Conservation (phyloP, 2,888 invertebrate species). For the Ochlodes sylvanus region DNA sequence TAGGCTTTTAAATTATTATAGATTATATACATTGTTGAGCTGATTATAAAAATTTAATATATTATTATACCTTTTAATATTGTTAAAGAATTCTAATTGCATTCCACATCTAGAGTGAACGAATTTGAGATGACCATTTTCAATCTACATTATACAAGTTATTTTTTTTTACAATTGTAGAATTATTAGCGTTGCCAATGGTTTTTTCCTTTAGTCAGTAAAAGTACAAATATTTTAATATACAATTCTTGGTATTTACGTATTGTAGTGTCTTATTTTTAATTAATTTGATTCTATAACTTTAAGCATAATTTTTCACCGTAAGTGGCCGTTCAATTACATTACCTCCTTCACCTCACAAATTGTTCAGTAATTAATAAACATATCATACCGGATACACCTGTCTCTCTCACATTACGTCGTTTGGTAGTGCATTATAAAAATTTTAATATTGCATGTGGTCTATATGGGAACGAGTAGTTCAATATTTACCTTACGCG, state of each 20-base stretch:
- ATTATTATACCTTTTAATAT: conserved; percentile 86
- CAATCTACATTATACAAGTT: conserved; percentile 84
- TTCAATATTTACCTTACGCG: conserved; percentile 8
- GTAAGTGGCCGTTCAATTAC: conserved; percentile 76
- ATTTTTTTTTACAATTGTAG: conserved; percentile 83
- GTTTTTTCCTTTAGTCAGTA: conserved; percentile 91
- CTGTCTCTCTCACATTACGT: conserved; percentile 59
- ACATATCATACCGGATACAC: conserved; percentile 81
- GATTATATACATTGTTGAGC: conserved; percentile 88
- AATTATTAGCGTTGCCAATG: conserved; percentile 85
- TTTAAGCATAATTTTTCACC: conserved; percentile 83
- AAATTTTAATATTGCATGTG: conserved; percentile 33
- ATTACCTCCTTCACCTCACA: conserved; percentile 63
- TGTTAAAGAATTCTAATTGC: conserved; percentile 86
- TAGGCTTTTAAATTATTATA: conserved; percentile 86
- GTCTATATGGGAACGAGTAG: conserved; percentile 16
- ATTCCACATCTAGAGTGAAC: conserved; percentile 85
- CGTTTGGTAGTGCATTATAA: conserved; percentile 28
- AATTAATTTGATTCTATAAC: conserved; percentile 81
- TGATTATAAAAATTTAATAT: conserved; percentile 87
- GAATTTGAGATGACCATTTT: conserved; percentile 84
- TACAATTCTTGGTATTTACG: conserved; percentile 86
- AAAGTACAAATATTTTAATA: conserved; percentile 92
- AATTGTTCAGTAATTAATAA: conserved; percentile 81
- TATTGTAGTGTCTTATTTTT: conserved; percentile 84